Evolutionary conservation across 2,797 vertebrate genomes (phyloP).

Genomic region (Enteromius fasciolatus): DNA sequence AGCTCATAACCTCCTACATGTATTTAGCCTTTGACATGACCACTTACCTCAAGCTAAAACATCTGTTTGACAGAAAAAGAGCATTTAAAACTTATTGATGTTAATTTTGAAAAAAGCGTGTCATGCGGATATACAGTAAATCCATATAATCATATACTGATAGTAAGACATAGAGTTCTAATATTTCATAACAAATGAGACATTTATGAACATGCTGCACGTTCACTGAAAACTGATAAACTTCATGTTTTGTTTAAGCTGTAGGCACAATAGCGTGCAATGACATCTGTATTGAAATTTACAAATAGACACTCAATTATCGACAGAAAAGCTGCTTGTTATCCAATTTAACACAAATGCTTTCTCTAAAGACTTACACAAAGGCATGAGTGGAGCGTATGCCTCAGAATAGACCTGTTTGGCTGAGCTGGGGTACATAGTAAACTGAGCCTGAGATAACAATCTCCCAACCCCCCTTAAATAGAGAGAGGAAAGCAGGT

Average conservation of each 20-base stretch:
- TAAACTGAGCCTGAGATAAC: constrained; percentile 62
- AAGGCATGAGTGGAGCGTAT: constrained; percentile 58
- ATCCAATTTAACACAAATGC: neutral
- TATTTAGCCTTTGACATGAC: constrained; percentile 66
- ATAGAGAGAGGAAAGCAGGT: constrained; percentile 53
- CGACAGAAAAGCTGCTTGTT: neutral
- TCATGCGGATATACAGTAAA: constrained; percentile 3
- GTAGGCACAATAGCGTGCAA: neutral
- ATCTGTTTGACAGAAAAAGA: constrained; percentile 72
- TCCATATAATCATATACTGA: neutral
- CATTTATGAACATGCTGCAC: neutral
- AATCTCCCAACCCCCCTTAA: constrained; percentile 63
- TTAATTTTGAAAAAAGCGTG: constrained; percentile 63
- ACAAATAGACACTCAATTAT: neutral
- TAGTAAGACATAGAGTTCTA: neutral
- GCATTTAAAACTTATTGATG: constrained; percentile 57
- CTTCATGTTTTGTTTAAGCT: neutral
- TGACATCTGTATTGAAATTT: neutral
- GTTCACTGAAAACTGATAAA: neutral
- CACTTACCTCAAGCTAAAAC: constrained; percentile 59
- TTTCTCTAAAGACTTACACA: constrained; percentile 52
- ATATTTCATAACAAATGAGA: neutral
- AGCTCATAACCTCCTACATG: neutral
- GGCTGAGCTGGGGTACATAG: constrained; percentile 49
- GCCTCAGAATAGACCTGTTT: constrained; percentile 51